A percentile compares a stretch with the other conserved stretches of the same genome.
These are phyloP conservation scores for Charanyca ferruginea DNA, from an alignment of 2,888 invertebrate genomes.

Conservation along the genomic window DNA sequence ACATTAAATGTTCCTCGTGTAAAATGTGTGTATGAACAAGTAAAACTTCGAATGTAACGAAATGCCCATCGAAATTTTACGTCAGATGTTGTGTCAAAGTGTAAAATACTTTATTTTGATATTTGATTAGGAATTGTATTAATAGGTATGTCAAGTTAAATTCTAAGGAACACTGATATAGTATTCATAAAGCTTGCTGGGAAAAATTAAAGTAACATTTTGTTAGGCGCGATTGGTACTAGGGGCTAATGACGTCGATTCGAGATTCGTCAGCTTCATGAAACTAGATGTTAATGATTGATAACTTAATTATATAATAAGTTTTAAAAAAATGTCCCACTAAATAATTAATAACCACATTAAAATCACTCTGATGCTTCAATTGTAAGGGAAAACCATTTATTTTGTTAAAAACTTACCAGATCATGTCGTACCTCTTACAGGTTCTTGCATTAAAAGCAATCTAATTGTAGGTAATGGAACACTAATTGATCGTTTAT, in stretches of 20 bases:
- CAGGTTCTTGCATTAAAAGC: neutral
- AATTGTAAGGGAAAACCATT: neutral
- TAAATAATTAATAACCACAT: neutral
- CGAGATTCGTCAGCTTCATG: neutral
- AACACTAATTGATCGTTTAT: neutral
- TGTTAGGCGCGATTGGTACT: neutral
- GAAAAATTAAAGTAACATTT: slow-evolving; percentile 41
- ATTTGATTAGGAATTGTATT: slow-evolving; percentile 39
- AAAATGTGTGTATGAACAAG: slow-evolving; percentile 60
- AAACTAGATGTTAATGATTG: neutral
- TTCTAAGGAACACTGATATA: slow-evolving; percentile 31
- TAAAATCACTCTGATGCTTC: neutral
- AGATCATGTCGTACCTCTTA: neutral
- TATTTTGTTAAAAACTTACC: too few species aligned
- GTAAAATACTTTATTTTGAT: slow-evolving; percentile 54
- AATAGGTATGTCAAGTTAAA: slow-evolving; percentile 38
- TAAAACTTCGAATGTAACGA: slow-evolving; percentile 57
- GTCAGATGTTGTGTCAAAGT: slow-evolving; percentile 43
- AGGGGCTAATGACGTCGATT: neutral
- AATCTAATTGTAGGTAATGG: neutral
- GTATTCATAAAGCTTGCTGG: slow-evolving; percentile 47
- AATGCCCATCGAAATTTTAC: slow-evolving; percentile 60
- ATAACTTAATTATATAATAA: neutral
- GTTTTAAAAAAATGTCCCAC: neutral
- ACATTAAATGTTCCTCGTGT: slow-evolving; percentile 75